Percentiles rank a stretch among this genome's conserved stretches.
Conservation (phyloP, 2,888 invertebrate species). For the Lottia scabra region DNA sequence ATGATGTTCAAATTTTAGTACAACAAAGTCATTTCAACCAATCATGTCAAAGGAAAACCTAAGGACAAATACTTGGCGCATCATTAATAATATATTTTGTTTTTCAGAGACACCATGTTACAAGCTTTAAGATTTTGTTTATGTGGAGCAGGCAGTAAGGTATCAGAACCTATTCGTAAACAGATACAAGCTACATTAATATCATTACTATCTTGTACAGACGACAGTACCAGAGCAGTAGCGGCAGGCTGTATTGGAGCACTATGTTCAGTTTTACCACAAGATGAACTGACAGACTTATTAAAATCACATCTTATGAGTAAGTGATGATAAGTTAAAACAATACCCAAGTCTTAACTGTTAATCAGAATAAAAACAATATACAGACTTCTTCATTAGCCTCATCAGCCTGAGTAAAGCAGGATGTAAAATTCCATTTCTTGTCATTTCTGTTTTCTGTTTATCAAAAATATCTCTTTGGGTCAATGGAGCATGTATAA, state of each 20-base stretch:
- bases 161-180: constrained; percentile 84
- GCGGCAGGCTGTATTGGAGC: constrained; percentile 93
- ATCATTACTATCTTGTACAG: constrained; percentile 72
- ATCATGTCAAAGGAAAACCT: no score
- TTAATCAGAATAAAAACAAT: no score
- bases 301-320: constrained; percentile 82
- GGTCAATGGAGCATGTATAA: no score
- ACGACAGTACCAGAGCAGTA: constrained; percentile 84
- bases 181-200: constrained; percentile 74
- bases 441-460: no score
- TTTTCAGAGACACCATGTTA: constrained; percentile 86
- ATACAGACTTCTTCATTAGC: no score
- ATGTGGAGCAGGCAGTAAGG: constrained; percentile 87
- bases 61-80: background rate
- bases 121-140: constrained; percentile 90
- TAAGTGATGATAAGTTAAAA: constrained; percentile 64
- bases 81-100: background rate
- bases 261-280: constrained; percentile 79
- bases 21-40: no score
- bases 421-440: no score
- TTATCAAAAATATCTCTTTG: no score
- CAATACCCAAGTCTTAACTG: no score
- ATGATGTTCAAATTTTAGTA: no score
- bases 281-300: constrained; percentile 79
- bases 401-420: no score